Percentiles rank a stretch among this genome's conserved stretches.
phyloP scores from a whole-genome alignment of 2,888 invertebrate genomes.

The Tuberolachnus salignus region DNA sequence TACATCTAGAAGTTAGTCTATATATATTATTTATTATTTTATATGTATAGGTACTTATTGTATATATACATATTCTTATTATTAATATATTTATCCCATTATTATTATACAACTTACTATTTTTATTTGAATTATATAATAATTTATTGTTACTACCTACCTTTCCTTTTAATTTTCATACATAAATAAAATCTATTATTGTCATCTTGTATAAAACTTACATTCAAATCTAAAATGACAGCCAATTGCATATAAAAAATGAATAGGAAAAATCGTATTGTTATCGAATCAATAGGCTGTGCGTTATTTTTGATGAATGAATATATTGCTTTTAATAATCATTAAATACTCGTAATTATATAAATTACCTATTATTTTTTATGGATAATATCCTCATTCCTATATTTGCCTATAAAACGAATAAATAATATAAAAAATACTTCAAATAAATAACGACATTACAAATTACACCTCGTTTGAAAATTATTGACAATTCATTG shows the following conservation, averaged over 20 bases:
- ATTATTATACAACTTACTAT: slow-evolving; percentile 38
- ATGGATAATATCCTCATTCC: too few relatives aligned
- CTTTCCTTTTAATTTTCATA: slow-evolving; percentile 33
- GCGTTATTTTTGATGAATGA: slow-evolving; percentile 55
- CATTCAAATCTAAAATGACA: slow-evolving; percentile 41
- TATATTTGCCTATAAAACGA: too few relatives aligned
- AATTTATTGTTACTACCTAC: slow-evolving; percentile 46
- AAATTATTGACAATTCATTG: too few relatives aligned
- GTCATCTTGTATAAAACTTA: slow-evolving; percentile 49
- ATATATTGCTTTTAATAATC: slow-evolving; percentile 53
- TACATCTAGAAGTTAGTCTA: slow-evolving; percentile 25
- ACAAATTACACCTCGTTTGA: too few relatives aligned
- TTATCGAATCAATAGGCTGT: slow-evolving; percentile 52
- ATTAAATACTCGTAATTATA: too few relatives aligned
- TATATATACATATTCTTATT: slow-evolving; percentile 27
- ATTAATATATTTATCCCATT: slow-evolving; percentile 30
- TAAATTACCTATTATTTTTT: too few relatives aligned
- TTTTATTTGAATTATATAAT: slow-evolving; percentile 41
- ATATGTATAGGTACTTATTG: slow-evolving; percentile 3
- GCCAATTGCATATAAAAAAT: slow-evolving; percentile 42
- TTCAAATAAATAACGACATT: too few relatives aligned
- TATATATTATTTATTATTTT: neutral
- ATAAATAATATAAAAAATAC: too few relatives aligned
- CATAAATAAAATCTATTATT: slow-evolving; percentile 25
- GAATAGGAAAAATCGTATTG: slow-evolving; percentile 45